Conservation (phyloP, 2,888 invertebrate genomes). For the Strigamia transsilvanica region DNA sequence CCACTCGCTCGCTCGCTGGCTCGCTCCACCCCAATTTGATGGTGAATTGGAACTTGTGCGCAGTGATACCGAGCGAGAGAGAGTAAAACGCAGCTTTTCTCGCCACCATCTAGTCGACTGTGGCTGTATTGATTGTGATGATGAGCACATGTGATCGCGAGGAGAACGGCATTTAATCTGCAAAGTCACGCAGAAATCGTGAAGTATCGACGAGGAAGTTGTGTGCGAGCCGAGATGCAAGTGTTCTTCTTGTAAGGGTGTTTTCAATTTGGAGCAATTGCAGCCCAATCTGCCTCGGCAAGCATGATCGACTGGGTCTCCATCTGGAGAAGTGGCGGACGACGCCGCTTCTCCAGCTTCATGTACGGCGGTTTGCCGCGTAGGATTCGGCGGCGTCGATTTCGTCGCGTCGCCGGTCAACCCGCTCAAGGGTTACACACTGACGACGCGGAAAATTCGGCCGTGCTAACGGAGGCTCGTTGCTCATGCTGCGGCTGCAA, state of each 20-base stretch:
- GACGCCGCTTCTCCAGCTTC: constrained; percentile 74
- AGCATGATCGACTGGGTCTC: constrained; percentile 81
- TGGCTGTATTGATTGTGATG: constrained; percentile 38
- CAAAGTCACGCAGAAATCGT: constrained; percentile 5
- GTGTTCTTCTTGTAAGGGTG: not conserved
- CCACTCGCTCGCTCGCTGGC: not conserved
- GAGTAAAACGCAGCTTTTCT: constrained; percentile 28
- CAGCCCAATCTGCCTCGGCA: constrained; percentile 34
- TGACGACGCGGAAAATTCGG: constrained; percentile 33
- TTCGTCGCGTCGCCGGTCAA: constrained; percentile 58
- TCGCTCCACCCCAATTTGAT: not conserved
- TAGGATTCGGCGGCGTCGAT: constrained; percentile 71
- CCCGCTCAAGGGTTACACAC: not conserved
- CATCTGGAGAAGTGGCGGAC: constrained; percentile 75
- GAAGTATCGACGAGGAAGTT: not conserved
- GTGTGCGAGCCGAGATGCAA: not conserved
- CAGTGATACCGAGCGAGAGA: constrained; percentile 1
- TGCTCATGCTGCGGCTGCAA: constrained; percentile 41
- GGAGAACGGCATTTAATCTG: not conserved
- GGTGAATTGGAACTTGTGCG: constrained; percentile 14
- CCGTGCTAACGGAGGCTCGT: constrained; percentile 24
- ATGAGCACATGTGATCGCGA: constrained; percentile 35
- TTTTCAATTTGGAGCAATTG: constrained; percentile 7
- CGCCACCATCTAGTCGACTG: not conserved
- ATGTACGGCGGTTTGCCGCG: constrained; percentile 74